These are phyloP conservation scores for Carduelis carduelis DNA, from an alignment of 2,797 vertebrate genomes.

Conservation along the genomic window DNA sequence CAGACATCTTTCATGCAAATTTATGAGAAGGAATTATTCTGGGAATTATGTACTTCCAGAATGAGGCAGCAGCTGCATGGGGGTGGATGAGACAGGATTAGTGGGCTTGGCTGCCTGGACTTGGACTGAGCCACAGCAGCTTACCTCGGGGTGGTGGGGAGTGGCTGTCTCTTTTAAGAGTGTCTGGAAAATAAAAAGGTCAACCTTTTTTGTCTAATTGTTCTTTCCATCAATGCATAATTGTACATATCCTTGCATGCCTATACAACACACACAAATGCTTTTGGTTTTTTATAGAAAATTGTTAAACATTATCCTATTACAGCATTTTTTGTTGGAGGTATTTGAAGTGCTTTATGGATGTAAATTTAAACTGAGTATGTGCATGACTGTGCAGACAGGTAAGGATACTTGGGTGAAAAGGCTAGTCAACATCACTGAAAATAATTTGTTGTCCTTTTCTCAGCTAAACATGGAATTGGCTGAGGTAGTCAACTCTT, in stretches of 20 bases:
- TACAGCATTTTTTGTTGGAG: background rate
- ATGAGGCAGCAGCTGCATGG: background rate
- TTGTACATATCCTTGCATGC: background rate
- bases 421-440: background rate
- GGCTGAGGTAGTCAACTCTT: background rate
- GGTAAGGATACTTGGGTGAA: background rate
- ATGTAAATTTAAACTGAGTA: background rate
- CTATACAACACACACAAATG: background rate
- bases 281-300: background rate
- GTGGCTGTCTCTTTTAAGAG: background rate
- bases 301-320: background rate
- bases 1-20: background rate
- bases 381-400: background rate
- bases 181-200: background rate
- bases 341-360: background rate
- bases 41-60: background rate
- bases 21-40: background rate
- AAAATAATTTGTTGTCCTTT: background rate
- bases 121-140: background rate
- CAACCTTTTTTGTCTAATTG: background rate
- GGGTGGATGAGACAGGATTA: background rate
- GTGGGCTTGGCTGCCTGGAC: background rate
- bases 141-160: fast-evolving
- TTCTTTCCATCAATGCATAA: background rate
- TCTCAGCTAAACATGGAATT: background rate